Conservation (phyloP, 2,797 vertebrate genomes). For the Halcyon leucocephala region DNA sequence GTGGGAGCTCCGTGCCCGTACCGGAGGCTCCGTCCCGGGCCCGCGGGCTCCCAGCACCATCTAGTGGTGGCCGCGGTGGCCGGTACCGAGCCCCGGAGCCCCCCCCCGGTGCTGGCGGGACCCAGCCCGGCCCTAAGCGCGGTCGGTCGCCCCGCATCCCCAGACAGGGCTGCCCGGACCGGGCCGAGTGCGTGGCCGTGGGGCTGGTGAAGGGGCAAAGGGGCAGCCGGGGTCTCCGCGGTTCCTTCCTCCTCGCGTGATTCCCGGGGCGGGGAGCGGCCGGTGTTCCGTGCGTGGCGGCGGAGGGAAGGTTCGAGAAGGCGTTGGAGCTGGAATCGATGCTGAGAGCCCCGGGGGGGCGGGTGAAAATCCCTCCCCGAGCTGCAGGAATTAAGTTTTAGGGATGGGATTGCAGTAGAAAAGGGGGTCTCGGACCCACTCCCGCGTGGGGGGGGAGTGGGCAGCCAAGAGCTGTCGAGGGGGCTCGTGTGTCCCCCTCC, state of each 20-base stretch:
- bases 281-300: background rate
- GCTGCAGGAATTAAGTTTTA: background rate
- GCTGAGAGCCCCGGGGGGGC: background rate
- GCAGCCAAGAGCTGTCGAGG: background rate
- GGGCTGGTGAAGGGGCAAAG: no score
- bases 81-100: background rate
- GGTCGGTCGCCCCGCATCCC: background rate
- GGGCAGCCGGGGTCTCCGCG: no score
- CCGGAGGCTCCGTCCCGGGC: background rate
- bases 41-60: slow-evolving; percentile 12
- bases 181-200: no score
- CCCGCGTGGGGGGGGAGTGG: fast-evolving
- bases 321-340: background rate
- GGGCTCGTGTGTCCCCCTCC: background rate
- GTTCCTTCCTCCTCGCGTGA: background rate
- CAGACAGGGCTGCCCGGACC: background rate
- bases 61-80: background rate
- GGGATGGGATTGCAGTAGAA: background rate
- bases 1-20: background rate
- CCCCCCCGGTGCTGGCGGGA: background rate
- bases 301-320: background rate
- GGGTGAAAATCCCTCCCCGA: background rate
- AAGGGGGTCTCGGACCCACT: background rate
- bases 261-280: background rate
- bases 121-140: background rate